These are phyloP conservation scores for Noctua janthe DNA, from an alignment of 2,888 invertebrate species.

Conservation along the genomic window DNA sequence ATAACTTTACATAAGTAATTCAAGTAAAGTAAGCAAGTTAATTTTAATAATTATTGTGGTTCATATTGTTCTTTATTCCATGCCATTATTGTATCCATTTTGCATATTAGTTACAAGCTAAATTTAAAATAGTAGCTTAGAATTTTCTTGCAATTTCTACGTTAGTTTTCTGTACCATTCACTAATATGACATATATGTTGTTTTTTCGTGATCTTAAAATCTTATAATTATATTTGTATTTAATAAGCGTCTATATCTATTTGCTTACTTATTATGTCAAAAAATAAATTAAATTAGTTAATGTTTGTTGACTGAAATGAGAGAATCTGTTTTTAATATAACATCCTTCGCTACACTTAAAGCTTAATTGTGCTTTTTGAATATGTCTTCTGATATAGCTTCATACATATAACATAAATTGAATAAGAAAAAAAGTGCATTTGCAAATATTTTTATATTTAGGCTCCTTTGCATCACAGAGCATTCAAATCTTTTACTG, in stretches of 20 bases:
- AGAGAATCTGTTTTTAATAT: constrained; percentile 11
- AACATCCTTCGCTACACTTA: background rate
- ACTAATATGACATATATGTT: background rate
- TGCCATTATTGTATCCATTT: constrained; percentile 2
- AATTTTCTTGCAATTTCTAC: background rate
- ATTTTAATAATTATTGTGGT: constrained; percentile 18
- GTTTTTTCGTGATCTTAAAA: background rate
- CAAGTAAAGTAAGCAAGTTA: background rate
- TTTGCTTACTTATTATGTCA: background rate
- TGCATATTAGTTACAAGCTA: background rate
- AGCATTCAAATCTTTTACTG: background rate
- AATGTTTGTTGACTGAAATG: constrained; percentile 23
- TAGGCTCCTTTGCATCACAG: background rate
- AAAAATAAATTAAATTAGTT: background rate
- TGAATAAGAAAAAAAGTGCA: background rate
- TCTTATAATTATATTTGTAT: background rate
- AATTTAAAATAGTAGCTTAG: background rate
- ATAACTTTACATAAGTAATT: background rate
- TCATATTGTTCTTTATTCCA: background rate
- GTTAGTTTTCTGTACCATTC: background rate
- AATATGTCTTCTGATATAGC: background rate
- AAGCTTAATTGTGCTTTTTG: background rate
- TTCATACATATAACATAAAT: background rate
- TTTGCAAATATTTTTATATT: constrained; percentile 20
- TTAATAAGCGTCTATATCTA: background rate